phyloP scores from a whole-genome alignment of 2,888 invertebrate genomes.

The Hirtodrosophila confusa region DNA sequence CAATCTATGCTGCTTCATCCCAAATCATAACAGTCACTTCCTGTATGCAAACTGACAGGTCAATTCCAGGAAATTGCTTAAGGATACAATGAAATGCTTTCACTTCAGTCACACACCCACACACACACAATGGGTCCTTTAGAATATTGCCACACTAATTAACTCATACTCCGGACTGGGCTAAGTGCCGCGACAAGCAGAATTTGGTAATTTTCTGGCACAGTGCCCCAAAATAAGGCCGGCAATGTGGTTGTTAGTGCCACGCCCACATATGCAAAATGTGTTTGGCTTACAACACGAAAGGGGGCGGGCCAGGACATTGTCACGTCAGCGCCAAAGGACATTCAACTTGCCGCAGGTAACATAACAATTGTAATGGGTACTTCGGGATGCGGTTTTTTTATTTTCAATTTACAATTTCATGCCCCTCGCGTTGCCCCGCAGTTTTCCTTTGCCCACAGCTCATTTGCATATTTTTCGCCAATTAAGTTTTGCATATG shows the following conservation, averaged over 20 bases:
- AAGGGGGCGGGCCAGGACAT: constrained; percentile 6
- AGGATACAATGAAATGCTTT: constrained; percentile 30
- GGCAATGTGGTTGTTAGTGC: constrained; percentile 17
- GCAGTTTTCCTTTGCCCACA: constrained; percentile 2
- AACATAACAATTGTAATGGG: constrained; percentile 22
- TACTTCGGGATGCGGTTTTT: not conserved
- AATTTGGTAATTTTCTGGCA: constrained; percentile 54
- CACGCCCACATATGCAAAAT: constrained; percentile 66
- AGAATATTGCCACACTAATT: constrained; percentile 56
- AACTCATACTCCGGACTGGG: constrained; percentile 29
- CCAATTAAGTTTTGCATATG: constrained; percentile 76
- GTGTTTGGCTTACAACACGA: constrained; percentile 37
- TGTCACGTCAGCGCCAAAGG: constrained; percentile 47
- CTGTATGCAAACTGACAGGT: not conserved
- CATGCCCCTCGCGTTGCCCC: not conserved
- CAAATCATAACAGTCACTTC: not conserved
- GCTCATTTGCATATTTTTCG: constrained; percentile 75
- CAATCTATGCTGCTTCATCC: not conserved
- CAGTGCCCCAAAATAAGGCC: constrained; percentile 43
- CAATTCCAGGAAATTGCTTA: constrained; percentile 1
- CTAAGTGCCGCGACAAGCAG: constrained; percentile 47
- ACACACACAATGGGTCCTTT: constrained; percentile 15
- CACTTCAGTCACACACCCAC: not conserved
- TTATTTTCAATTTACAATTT: constrained; percentile 41
- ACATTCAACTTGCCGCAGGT: constrained; percentile 57